A percentile compares a stretch with the other conserved stretches of the same genome.
phyloP scores from a whole-genome alignment of 2,797 vertebrate species.

The Galaxias olidus region DNA sequence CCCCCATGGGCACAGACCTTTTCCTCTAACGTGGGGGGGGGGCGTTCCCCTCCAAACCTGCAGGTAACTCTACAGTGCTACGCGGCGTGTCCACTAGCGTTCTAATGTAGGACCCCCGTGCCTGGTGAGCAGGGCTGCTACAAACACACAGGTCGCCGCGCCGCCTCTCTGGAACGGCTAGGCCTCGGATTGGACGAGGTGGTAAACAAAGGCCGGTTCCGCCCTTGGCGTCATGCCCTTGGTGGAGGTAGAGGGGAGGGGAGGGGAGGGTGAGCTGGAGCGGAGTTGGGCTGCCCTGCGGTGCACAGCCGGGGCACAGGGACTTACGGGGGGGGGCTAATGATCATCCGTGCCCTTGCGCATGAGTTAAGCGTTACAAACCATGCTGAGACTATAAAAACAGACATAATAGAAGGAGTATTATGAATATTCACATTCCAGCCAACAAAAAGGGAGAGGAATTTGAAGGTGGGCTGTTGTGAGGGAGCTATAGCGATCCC shows the following conservation, averaged over 20 bases:
- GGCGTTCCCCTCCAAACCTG: slow-evolving; percentile 48
- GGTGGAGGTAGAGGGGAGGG: slow-evolving; percentile 37
- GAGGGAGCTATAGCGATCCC: too few species aligned
- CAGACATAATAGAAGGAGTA: too few species aligned
- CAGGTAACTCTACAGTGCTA: slow-evolving; percentile 55
- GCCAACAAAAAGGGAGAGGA: too few species aligned
- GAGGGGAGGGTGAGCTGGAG: neutral
- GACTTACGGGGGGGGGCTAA: slow-evolving; percentile 7
- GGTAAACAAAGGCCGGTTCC: slow-evolving; percentile 65
- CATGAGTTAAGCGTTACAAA: slow-evolving; percentile 48
- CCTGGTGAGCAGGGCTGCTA: slow-evolving; percentile 42
- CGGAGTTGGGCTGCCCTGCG: slow-evolving; percentile 25
- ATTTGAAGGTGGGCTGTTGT: too few species aligned
- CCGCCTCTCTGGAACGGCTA: slow-evolving; percentile 33
- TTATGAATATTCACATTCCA: too few species aligned
- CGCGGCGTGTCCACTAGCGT: slow-evolving; percentile 24
- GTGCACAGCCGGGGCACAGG: neutral
- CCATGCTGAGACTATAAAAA: slow-evolving; percentile 19
- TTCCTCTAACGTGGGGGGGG: slow-evolving; percentile 27
- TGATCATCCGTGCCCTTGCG: slow-evolving; percentile 34
- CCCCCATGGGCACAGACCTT: slow-evolving; percentile 47
- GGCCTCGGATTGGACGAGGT: slow-evolving; percentile 55
- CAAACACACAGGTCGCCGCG: slow-evolving; percentile 58
- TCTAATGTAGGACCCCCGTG: slow-evolving; percentile 37
- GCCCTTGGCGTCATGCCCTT: slow-evolving; percentile 64